Evolutionary conservation across 30 jellyfish, hydroid and myxozoan genomes (phyloP).

Genomic region (Clytia hemisphaerica): DNA sequence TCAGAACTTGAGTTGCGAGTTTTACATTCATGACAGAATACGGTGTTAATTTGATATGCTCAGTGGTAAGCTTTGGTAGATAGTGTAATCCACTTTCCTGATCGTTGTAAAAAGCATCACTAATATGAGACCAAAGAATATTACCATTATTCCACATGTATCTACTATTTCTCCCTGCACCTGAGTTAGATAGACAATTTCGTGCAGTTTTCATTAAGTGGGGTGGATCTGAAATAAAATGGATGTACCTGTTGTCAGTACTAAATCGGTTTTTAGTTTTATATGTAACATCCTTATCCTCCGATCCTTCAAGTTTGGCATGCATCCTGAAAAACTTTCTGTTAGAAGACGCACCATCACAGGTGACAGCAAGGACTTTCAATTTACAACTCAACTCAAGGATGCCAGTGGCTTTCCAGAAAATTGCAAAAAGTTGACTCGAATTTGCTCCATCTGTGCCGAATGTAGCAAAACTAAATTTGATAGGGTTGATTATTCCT

Average conservation of each 20-base stretch:
- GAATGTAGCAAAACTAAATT: too few relatives aligned
- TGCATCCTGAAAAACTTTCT: slow-evolving; percentile 33
- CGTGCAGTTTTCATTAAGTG: slow-evolving; percentile 37
- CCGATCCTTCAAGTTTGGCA: slow-evolving; percentile 8
- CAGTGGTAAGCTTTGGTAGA: slow-evolving; percentile 43
- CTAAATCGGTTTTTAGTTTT: slow-evolving; percentile 20
- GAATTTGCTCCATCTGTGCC: too few relatives aligned
- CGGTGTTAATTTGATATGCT: slow-evolving; percentile 38
- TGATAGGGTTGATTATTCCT: too few relatives aligned
- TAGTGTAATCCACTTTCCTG: slow-evolving; percentile 46
- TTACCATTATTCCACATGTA: slow-evolving; percentile 76
- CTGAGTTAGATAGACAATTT: slow-evolving; percentile 31
- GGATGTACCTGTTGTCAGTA: too few relatives aligned
- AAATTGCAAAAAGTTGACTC: too few relatives aligned
- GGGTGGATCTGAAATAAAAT: slow-evolving; percentile 14
- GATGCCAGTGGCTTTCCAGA: too few relatives aligned
- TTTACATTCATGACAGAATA: slow-evolving; percentile 51
- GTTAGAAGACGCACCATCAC: slow-evolving; percentile 69
- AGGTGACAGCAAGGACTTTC: slow-evolving; percentile 48
- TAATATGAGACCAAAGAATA: slow-evolving; percentile 41
- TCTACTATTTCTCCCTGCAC: slow-evolving; percentile 40
- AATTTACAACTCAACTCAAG: slow-evolving; percentile 25
- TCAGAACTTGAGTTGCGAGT: slow-evolving; percentile 55
- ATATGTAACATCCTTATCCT: slow-evolving; percentile 50
- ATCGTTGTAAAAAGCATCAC: slow-evolving; percentile 35